A percentile compares a stretch with the other conserved stretches of the same genome.
These are phyloP conservation scores for Platichthys flesus DNA, from an alignment of 2,113 vertebrate species.

Conservation along the genomic window DNA sequence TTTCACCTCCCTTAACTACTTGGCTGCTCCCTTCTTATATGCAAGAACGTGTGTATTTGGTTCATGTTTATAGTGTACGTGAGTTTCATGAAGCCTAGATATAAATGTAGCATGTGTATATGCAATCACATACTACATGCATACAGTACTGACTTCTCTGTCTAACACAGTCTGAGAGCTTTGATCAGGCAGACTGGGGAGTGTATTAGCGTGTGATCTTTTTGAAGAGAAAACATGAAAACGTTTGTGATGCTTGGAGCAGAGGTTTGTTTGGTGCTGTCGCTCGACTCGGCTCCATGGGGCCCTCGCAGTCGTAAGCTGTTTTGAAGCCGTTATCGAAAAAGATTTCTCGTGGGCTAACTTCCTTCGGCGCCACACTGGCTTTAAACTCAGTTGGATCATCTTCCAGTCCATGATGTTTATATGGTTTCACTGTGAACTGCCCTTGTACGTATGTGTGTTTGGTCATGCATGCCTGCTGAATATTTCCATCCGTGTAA, in stretches of 20 bases:
- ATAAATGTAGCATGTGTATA: background rate
- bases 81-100: background rate
- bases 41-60: background rate
- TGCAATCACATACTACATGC: background rate
- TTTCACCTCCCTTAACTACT: background rate
- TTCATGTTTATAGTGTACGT: background rate
- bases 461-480: background rate
- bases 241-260: constrained; percentile 58
- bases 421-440: constrained; percentile 20
- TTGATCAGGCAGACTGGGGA: constrained; percentile 55
- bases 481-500: constrained; percentile 11
- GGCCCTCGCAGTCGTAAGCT: constrained; percentile 29
- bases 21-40: background rate
- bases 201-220: constrained; percentile 54
- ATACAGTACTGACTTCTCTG: background rate
- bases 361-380: constrained; percentile 50
- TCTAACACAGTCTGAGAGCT: constrained; percentile 29
- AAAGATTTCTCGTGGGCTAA: constrained; percentile 47
- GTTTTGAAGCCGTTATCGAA: constrained; percentile 57
- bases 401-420: constrained; percentile 21
- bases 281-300: constrained; percentile 43
- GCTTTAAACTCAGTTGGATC: constrained; percentile 32
- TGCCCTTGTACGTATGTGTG: background rate
- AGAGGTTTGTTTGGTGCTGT: constrained; percentile 60
- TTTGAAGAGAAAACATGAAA: constrained; percentile 66